A percentile compares a stretch with the other conserved stretches of the same genome.
These are phyloP conservation scores for Eretmochelys imbricata DNA, from an alignment of 2,113 vertebrate genomes.

Conservation along the genomic window DNA sequence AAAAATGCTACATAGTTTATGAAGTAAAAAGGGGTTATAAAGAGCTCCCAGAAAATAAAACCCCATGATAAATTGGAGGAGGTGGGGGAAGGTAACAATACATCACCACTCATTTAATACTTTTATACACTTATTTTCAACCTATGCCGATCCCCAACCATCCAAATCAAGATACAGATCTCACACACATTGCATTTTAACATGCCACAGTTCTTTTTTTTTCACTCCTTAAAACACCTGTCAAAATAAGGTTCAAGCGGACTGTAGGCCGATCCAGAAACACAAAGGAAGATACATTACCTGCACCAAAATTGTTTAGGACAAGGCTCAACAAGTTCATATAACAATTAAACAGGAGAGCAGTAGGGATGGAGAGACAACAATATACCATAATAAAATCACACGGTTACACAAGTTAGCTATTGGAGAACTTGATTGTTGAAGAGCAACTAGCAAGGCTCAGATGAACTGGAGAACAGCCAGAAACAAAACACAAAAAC, in stretches of 20 bases:
- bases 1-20: neutral
- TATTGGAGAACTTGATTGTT: conserved; percentile 1
- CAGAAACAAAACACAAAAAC: conserved; percentile 41
- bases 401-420: neutral
- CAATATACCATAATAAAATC: conserved; percentile 7
- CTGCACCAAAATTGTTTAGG: neutral
- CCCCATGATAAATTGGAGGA: neutral
- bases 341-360: neutral
- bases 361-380: neutral
- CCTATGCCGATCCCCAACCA: neutral
- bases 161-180: fast-evolving
- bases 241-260: neutral
- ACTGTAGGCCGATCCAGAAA: neutral
- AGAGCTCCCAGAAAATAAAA: neutral
- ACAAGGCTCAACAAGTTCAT: neutral
- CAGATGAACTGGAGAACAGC: conserved; percentile 23
- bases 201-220: neutral
- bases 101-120: neutral
- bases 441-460: conserved; percentile 20
- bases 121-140: neutral
- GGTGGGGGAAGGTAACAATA: neutral
- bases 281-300: neutral
- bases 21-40: neutral
- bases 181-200: neutral
- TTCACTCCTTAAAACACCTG: neutral